Conservation (phyloP, 2,888 invertebrate species). For the Metacarcinus magister region DNA sequence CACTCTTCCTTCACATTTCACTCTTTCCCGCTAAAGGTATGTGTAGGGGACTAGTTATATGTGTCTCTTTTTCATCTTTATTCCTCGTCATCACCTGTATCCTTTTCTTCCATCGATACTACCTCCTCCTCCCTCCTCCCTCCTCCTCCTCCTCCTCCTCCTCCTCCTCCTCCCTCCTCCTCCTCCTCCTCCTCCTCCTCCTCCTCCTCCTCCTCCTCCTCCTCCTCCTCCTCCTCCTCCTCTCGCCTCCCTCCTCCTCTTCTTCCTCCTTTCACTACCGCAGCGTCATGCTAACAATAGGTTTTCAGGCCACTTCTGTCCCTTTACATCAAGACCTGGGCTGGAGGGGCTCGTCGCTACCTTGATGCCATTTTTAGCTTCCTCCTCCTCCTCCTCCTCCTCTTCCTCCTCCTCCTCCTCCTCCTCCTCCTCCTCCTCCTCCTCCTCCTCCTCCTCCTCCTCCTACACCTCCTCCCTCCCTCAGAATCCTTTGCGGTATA, state of each 20-base stretch:
- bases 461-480: not conserved
- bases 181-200: not conserved
- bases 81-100: not conserved
- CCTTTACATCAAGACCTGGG: not conserved
- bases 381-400: not conserved
- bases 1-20: not conserved
- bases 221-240: conserved; percentile 23
- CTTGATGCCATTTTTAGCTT: conserved; percentile 38
- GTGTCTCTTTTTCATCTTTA: not conserved
- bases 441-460: not conserved
- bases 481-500: not conserved
- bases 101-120: not conserved
- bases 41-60: not conserved
- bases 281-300: conserved; percentile 44
- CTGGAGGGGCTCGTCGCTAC: not conserved
- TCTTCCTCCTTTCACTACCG: conserved; percentile 11
- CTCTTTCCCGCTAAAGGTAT: not conserved
- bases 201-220: not conserved
- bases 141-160: not conserved
- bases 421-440: not conserved
- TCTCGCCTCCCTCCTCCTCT: not conserved
- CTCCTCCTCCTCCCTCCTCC: not conserved
- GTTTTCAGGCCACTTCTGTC: not conserved
- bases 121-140: not conserved
- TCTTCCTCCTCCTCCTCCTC: not conserved